Evolutionary conservation across 2,797 vertebrate genomes (phyloP), one percentile per base, ranked within the genome.

Genomic region (Alca torda): DNA sequence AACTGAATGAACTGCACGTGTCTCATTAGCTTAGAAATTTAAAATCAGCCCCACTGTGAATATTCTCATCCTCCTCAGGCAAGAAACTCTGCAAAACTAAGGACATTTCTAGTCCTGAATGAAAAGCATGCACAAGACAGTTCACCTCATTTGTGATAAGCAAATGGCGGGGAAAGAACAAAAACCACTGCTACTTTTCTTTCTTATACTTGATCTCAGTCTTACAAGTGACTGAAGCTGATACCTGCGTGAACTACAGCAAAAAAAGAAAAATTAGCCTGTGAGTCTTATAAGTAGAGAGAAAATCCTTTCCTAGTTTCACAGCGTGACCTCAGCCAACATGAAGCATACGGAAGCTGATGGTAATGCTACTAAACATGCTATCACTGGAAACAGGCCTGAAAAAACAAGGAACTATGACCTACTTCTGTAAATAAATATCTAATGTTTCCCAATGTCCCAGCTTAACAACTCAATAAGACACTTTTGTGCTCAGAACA

Each of bases 111-210:
- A 25, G 25, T 6, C 45, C 57, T 87, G 65, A 89, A 81, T 16
- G 24, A 77, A 28, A 75, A 81, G 25, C 16, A 10, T 2, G 4
- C 2, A 6, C 11, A 1, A 2, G 25, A 84, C 5, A 30, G 16
- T 16, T 76, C n/a, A 76, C 6, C 35, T 54, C 21, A 30, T 5
- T 60, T 53, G 25, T 48, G 17, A 61, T 13, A 54, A 59, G 37
- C 16, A 67, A 90, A 41, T 0, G 2, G 15, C 6, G 26, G 10
- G 10, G 5, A 6, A 31, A 28, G 2, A 46, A 65, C 0, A 3
- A 86, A 90, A 73, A 67, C 1, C 13, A 16, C 10, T 16, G 16
- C 4, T 75, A 18, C 12, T 84, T 84, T 59, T 69, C n/a, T 65
- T 76, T 54, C 30, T 50, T 59, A 30, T 4, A n/a, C 18, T 46